Evolutionary conservation across 1,140 invertebrate genomes (phyloP), one percentile per base, ranked within the genome.

Genomic region (Hermetia illucens): DNA sequence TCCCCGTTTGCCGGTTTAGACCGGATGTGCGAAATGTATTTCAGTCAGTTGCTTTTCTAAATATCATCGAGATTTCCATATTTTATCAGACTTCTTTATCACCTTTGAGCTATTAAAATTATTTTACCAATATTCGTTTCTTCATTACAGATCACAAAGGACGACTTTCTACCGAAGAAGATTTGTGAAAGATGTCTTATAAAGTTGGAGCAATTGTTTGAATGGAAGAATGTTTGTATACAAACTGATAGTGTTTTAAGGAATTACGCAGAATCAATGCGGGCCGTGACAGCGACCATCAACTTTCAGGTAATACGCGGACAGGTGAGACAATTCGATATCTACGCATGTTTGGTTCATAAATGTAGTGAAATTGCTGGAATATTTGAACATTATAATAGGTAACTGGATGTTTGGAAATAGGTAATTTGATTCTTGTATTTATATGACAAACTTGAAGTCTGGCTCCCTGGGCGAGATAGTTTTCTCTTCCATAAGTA

Each of bases 141-240:
- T 16, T 30, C 29, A 17, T 29, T 48, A 45, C 61, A 77, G 74
- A 74, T 77, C 52, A 71, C 69, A 44, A 77, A 78, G 57, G 75
- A 79, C 49, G 76, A 79, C 59, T 72, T 67, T 39, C 56, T 79
- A 42, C 75, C 75, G 27, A 76, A 78, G 64, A 75, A 75, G 57
- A 75, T 79, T 48, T 79, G 76, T 50, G 74, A 77, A 58, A 60
- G 68, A 15, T 79, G 75, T 47, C 55, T 76, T 18, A 69, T 66
- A 12, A 67, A 73, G 34, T 52, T 77, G 48, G 74, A 79, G 30
- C 72, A 75, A 55, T 66, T 78, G 38, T 77, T 72, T 51, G 76
- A 79, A 45, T 79, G 75, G 66, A 65, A 72, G 16, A 65, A 74
- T 40, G 71, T 60, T 48, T 75, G 70, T 42, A 62, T 75, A 47